phyloP scores from a whole-genome alignment of 2,113 vertebrate species.

The Bos indicus region DNA sequence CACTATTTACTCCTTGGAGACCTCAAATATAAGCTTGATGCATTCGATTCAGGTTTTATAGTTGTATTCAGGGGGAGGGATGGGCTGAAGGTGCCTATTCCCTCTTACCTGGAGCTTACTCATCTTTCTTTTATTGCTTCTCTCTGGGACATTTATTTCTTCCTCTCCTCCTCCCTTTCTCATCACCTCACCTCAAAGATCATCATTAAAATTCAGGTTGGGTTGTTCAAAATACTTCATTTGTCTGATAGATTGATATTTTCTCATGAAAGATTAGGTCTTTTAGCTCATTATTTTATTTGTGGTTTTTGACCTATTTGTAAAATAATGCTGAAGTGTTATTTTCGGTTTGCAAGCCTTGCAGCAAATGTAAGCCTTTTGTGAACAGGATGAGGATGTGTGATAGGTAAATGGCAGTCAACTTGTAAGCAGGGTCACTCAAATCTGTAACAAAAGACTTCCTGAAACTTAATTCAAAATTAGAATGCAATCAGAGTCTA shows the following conservation, averaged over 20 bases:
- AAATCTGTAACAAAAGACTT: constrained; percentile 28
- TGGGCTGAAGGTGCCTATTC: neutral
- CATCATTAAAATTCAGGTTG: neutral
- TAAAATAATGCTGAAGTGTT: neutral
- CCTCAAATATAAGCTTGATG: neutral
- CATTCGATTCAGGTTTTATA: neutral
- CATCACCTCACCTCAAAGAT: neutral
- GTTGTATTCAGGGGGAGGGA: neutral
- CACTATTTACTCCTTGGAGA: neutral
- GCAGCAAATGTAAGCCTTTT: neutral
- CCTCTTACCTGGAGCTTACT: neutral
- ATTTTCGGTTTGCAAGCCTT: constrained; percentile 13
- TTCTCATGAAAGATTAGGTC: neutral
- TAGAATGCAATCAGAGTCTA: neutral
- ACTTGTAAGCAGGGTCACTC: neutral
- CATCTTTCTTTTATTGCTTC: neutral
- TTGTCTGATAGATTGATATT: constrained; percentile 6
- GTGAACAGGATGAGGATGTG: neutral
- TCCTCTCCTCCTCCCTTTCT: neutral
- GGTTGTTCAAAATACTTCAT: neutral
- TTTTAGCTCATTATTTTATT: constrained; percentile 18
- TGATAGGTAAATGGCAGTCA: neutral
- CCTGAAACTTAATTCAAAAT: constrained; percentile 24
- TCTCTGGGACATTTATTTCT: neutral
- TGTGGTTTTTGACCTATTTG: neutral